These are phyloP conservation scores for Protonibea diacanthus DNA, from an alignment of 2,797 vertebrate species.

Conservation along the genomic window DNA sequence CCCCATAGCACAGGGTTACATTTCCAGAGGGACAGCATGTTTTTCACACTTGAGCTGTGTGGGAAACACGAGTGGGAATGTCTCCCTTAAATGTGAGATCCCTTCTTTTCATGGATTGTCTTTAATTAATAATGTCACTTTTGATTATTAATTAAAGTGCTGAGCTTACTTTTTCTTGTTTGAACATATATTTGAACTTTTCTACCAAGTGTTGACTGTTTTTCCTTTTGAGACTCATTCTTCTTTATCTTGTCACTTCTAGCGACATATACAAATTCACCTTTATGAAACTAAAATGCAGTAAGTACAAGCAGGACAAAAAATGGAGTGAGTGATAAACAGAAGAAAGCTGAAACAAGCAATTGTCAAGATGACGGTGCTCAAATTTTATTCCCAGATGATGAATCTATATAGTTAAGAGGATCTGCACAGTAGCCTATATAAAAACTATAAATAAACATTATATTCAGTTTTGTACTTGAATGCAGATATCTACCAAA, in stretches of 20 bases:
- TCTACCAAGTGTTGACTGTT: neutral
- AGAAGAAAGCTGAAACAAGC: neutral
- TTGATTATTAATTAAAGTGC: neutral
- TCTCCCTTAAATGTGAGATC: neutral
- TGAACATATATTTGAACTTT: neutral
- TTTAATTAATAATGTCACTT: neutral
- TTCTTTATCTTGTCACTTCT: neutral
- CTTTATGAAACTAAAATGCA: neutral
- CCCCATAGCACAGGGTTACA: neutral
- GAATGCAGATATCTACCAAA: neutral
- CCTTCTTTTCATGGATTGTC: neutral
- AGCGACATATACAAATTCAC: neutral
- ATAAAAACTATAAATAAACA: neutral
- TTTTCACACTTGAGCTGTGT: conserved; percentile 8
- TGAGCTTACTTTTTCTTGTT: neutral
- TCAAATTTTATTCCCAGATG: neutral
- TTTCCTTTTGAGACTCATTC: neutral
- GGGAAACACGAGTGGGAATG: neutral
- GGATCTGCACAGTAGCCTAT: neutral
- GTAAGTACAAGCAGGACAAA: neutral
- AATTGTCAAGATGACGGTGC: neutral
- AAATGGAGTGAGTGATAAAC: neutral
- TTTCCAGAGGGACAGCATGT: conserved; percentile 10
- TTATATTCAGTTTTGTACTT: neutral
- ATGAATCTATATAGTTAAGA: neutral